Conservation (phyloP, 2,113 vertebrate genomes). For the Pleuronectes platessa region DNA sequence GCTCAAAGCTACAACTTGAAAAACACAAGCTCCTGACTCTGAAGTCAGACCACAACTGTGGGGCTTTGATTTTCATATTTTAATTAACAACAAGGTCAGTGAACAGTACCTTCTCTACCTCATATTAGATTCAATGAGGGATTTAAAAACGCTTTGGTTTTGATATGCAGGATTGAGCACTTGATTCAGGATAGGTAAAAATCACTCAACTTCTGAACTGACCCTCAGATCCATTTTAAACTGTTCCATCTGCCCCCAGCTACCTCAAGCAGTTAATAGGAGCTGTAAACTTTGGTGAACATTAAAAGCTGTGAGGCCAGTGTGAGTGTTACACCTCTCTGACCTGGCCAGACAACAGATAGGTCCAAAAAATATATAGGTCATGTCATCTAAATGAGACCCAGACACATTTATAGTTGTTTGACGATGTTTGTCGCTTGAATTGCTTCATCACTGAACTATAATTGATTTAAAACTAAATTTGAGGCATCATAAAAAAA, state of each 20-base stretch:
- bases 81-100: background rate
- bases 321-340: background rate
- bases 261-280: background rate
- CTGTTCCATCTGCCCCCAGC: background rate
- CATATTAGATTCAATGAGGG: background rate
- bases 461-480: too few relatives aligned
- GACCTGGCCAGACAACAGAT: too few relatives aligned
- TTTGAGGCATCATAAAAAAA: too few relatives aligned
- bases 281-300: background rate
- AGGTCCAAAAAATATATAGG: too few relatives aligned
- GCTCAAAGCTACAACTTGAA: conserved; percentile 16
- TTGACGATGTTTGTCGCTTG: background rate
- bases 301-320: background rate
- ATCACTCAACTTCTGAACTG: too few relatives aligned
- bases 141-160: background rate
- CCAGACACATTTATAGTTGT: too few relatives aligned
- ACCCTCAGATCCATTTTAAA: background rate
- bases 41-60: background rate
- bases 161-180: background rate
- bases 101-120: background rate
- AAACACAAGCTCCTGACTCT: background rate
- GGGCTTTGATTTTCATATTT: background rate
- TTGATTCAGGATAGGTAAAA: too few relatives aligned
- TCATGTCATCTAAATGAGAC: too few relatives aligned
- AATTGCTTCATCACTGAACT: background rate